Conservation (phyloP, 2,797 vertebrate species). For the Neostethus bicornis region DNA sequence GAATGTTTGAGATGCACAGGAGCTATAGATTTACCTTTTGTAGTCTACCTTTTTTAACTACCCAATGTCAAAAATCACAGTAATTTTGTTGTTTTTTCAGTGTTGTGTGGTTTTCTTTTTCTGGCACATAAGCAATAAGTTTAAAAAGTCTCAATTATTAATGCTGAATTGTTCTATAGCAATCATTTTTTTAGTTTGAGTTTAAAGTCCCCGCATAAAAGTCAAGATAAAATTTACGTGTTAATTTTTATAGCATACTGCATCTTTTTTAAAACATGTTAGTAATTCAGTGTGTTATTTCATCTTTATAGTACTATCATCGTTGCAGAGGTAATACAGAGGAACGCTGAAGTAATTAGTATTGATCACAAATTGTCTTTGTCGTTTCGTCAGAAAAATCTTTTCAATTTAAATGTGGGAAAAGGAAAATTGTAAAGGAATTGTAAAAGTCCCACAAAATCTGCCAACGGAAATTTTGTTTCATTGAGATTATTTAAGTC, state of each 20-base stretch:
- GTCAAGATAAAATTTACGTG: not conserved
- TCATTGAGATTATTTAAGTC: no score
- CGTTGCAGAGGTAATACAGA: no score
- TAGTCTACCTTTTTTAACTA: not conserved
- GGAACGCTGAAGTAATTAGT: no score
- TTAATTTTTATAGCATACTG: no score
- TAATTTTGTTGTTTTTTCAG: not conserved
- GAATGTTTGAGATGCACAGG: not conserved
- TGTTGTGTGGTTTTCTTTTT: not conserved
- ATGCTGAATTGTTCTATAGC: not conserved
- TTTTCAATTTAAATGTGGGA: not conserved
- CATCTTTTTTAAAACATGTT: no score
- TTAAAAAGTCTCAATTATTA: not conserved
- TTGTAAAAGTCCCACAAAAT: not conserved
- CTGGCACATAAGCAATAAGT: not conserved
- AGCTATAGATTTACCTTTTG: not conserved
- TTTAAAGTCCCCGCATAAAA: not conserved
- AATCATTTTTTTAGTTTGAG: not conserved
- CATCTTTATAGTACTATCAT: no score
- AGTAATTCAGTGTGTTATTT: no score
- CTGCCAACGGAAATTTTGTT: no score
- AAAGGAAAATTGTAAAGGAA: not conserved
- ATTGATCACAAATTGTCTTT: no score
- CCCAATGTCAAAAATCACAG: not conserved
- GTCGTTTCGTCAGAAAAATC: not conserved